A percentile compares a stretch with the other conserved stretches of the same genome.
Evolutionary conservation across 2,113 vertebrate genomes (phyloP).

Genomic region (Sceloporus tristichus): DNA sequence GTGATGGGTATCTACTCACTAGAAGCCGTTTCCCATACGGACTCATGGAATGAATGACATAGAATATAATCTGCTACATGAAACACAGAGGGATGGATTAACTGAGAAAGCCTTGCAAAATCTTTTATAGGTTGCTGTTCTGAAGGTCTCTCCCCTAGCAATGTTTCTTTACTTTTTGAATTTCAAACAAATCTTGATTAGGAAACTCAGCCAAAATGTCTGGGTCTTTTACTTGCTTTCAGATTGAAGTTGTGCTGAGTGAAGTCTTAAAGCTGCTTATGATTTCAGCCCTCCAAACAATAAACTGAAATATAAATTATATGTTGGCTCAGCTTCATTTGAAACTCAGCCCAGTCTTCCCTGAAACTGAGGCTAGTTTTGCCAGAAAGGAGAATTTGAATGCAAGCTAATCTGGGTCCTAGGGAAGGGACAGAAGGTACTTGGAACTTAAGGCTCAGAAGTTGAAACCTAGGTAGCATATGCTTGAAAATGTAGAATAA

Average conservation of each 20-base stretch:
- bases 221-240: slow-evolving; percentile 37
- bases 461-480: background rate
- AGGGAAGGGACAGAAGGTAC: background rate
- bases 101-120: slow-evolving; percentile 11
- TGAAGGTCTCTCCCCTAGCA: background rate
- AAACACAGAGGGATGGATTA: slow-evolving; percentile 5
- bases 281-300: slow-evolving; percentile 60
- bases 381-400: slow-evolving; percentile 58
- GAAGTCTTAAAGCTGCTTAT: slow-evolving; percentile 40
- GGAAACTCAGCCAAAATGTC: background rate
- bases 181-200: background rate
- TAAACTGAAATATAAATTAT: slow-evolving; percentile 42
- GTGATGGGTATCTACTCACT: too few relatives aligned
- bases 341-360: slow-evolving; percentile 65
- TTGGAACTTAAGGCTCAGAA: background rate
- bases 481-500: background rate
- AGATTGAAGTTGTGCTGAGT: slow-evolving; percentile 37
- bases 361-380: slow-evolving; percentile 67
- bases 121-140: slow-evolving; percentile 7
- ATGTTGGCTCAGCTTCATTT: slow-evolving; percentile 63
- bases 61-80: slow-evolving; percentile 13
- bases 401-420: background rate
- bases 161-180: slow-evolving; percentile 10
- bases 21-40: background rate
- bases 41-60: background rate